Evolutionary conservation across 2,113 vertebrate genomes (phyloP), one percentile per base, ranked within the genome.

Genomic region (Entomyzon cyanotis): DNA sequence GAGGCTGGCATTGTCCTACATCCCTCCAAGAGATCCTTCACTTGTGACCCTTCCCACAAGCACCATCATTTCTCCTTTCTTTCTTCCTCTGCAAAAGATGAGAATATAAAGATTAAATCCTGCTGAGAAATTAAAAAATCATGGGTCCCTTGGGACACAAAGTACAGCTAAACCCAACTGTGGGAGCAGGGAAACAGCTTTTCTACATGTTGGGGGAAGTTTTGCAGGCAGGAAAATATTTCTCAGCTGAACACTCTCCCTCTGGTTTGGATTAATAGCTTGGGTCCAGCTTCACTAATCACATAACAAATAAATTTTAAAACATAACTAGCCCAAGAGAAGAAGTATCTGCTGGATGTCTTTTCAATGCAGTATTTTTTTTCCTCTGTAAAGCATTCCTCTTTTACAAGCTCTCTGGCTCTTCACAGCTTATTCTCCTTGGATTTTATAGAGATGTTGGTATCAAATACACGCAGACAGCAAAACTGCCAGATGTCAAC

Each of bases 191-290:
- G 60, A 95, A 92, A 93, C n/a, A 90, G 73, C 55, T 82, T 91
- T 76, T 58, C 70, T 64, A 17, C 9, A 8, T 17, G 28, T n/a
- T 79, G 56, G 42, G 44, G 58, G 12, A 89, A 69, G 41, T 46
- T 86, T 81, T 53, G 59, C 63, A 93, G 49, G 75, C 88, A 67
- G 62, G 56, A 90, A 88, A 93, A 67, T 78, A 90, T 73, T 90
- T 94, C 78, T 94, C 33, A 89, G 68, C 22, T 76, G 71, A 92
- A 88, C 8, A 12, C 25, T 84, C 25, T 83, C 49, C 64, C 60
- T 89, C 80, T 63, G 68, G 39, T 88, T 94, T 73, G 80, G 68
- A 94, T 93, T 91, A 96, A 94, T 67, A 95, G 9, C 41, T 82
- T 46, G 64, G 65, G 35, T 89, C 69, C 39, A 42, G 37, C 65